A percentile compares a stretch with the other conserved stretches of the same genome.
These are phyloP conservation scores for Acronicta leporina DNA, from an alignment of 2,888 invertebrate species.

Conservation along the genomic window DNA sequence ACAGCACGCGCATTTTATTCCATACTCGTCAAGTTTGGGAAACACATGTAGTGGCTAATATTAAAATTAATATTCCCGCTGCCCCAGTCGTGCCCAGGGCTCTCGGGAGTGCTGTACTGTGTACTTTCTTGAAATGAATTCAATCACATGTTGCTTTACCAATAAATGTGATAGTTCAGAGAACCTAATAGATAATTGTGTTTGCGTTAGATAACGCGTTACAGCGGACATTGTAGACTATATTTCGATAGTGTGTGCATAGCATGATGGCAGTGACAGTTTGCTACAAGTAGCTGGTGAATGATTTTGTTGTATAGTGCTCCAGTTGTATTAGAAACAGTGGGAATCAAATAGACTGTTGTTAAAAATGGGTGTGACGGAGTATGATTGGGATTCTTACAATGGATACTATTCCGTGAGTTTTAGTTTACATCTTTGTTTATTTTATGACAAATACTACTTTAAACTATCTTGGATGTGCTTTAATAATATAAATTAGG, in stretches of 20 bases:
- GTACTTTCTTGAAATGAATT: constrained; percentile 74
- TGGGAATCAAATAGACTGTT: constrained; percentile 63
- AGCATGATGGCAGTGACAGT: constrained; percentile 62
- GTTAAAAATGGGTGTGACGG: constrained; percentile 85
- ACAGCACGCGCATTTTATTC: constrained; percentile 46
- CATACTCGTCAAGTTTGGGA: constrained; percentile 74
- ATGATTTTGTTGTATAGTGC: constrained; percentile 67
- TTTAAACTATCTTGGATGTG: constrained; percentile 14
- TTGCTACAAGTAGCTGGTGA: constrained; percentile 61
- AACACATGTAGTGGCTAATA: constrained; percentile 79
- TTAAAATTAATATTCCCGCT: constrained; percentile 86
- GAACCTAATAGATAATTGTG: constrained; percentile 79
- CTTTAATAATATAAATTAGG: constrained; percentile 6
- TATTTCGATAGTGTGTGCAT: constrained; percentile 60
- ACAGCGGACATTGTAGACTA: constrained; percentile 63
- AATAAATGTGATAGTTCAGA: constrained; percentile 71
- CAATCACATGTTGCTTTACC: constrained; percentile 72
- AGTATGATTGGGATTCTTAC: constrained; percentile 85
- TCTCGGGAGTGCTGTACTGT: constrained; percentile 76
- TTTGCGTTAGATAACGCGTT: constrained; percentile 81
- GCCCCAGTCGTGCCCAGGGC: constrained; percentile 84
- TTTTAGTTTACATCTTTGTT: constrained; percentile 39
- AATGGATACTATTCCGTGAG: constrained; percentile 86
- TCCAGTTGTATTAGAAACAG: constrained; percentile 65
- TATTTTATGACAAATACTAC: neutral